phyloP scores from a whole-genome alignment of 1,140 invertebrate species.

The Pinna nobilis region DNA sequence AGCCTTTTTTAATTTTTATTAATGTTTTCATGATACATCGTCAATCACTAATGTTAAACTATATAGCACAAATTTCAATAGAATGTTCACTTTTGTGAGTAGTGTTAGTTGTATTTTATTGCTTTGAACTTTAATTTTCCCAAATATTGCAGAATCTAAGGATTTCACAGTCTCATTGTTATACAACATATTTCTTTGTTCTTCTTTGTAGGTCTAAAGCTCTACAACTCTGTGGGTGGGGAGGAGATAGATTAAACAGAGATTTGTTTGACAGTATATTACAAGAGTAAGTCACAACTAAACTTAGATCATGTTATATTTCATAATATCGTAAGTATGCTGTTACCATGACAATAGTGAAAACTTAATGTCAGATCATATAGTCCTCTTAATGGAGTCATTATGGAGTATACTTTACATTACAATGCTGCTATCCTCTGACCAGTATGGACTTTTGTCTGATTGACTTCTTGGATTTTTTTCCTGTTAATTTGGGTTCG shows the following conservation, averaged over 20 bases:
- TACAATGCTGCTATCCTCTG: neutral
- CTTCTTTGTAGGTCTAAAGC: constrained; percentile 80
- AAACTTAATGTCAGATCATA: neutral
- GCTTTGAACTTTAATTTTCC: neutral
- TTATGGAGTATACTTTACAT: neutral
- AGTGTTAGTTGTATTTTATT: neutral
- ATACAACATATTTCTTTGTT: neutral
- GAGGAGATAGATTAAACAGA: constrained; percentile 34
- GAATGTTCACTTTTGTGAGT: neutral
- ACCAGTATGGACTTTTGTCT: no score
- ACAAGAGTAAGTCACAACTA: constrained; percentile 22
- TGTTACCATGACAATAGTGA: constrained; percentile 1
- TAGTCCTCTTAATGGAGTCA: neutral
- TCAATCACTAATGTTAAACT: neutral
- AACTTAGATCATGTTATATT: neutral
- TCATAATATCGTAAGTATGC: neutral
- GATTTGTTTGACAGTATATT: constrained; percentile 36
- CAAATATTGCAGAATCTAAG: neutral
- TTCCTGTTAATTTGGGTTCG: no score
- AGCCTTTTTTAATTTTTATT: no score
- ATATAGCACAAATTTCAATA: neutral
- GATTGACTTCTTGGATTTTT: no score
- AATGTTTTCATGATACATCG: neutral
- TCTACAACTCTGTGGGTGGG: constrained; percentile 91
- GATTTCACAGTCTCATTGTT: neutral